Percentiles rank a stretch among this genome's conserved stretches.
Evolutionary conservation across 2,113 vertebrate genomes (phyloP).

Genomic region (Lota lota): DNA sequence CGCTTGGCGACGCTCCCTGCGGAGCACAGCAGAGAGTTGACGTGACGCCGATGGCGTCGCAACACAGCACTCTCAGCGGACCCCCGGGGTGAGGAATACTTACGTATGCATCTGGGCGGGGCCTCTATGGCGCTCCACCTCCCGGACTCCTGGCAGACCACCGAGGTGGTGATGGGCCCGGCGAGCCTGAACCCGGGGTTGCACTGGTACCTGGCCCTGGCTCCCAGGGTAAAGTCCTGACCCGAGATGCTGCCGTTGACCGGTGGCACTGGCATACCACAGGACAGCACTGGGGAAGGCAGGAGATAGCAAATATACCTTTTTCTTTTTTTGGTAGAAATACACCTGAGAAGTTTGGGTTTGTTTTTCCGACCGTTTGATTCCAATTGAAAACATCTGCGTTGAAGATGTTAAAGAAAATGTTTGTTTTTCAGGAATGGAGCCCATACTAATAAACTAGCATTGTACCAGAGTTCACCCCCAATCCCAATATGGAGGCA

Average conservation of each 20-base stretch:
- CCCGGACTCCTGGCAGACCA: constrained; percentile 84
- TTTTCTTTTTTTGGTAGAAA: too few species aligned
- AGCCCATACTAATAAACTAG: too few species aligned
- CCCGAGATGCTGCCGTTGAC: constrained; percentile 87
- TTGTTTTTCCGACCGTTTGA: too few species aligned
- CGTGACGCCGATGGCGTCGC: too few species aligned
- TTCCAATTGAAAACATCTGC: too few species aligned
- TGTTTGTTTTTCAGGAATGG: too few species aligned
- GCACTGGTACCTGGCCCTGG: constrained; percentile 87
- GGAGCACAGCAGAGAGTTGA: background rate
- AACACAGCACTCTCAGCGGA: too few species aligned
- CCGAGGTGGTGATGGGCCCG: constrained; percentile 65
- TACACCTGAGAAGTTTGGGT: too few species aligned
- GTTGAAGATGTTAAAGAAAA: too few species aligned
- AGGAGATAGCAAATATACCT: background rate
- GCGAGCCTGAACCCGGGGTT: constrained; percentile 85
- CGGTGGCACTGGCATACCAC: constrained; percentile 86
- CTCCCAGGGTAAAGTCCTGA: constrained; percentile 90
- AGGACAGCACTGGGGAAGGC: constrained; percentile 82
- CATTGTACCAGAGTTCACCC: too few species aligned
- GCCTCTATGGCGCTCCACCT: constrained; percentile 87
- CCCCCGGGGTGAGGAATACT: constrained; percentile 53
- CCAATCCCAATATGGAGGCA: too few species aligned
- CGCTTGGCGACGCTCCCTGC: too few species aligned
- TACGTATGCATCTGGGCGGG: constrained; percentile 85